Conservation (phyloP, 2,888 invertebrate genomes). For the Hydroisotoma schaefferi region DNA sequence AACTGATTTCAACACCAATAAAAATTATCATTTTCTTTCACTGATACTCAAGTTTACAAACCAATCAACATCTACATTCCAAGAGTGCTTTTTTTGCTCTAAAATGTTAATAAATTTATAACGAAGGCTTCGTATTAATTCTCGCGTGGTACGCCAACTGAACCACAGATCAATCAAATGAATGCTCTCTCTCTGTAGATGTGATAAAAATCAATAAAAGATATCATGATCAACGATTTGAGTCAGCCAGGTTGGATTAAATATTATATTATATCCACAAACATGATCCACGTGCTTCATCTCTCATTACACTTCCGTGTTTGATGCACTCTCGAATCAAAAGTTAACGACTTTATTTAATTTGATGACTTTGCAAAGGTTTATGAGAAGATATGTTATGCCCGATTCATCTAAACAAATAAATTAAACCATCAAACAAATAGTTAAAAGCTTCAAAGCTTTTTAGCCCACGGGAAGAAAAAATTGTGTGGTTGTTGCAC, state of each 20-base stretch:
- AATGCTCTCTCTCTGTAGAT: no score
- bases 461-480: no score
- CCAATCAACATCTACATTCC: neutral
- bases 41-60: neutral
- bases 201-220: no score
- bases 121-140: no score
- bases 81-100: slow-evolving; percentile 3
- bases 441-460: no score
- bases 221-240: neutral
- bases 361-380: neutral
- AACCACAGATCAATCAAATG: no score
- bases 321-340: neutral
- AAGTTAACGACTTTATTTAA: no score
- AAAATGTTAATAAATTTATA: neutral
- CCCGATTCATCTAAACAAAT: slow-evolving; percentile 1
- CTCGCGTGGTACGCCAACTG: no score
- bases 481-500: no score
- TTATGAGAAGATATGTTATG: neutral
- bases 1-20: slow-evolving; percentile 1
- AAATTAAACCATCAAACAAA: no score
- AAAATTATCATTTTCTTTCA: slow-evolving; percentile 3
- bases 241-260: neutral
- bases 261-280: neutral
- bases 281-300: slow-evolving; percentile 1
- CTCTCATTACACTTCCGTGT: slow-evolving; percentile 4